Evolutionary conservation across 2,113 vertebrate species (phyloP), one percentile per base, ranked within the genome.

Genomic region (Tachysurus vachellii): DNA sequence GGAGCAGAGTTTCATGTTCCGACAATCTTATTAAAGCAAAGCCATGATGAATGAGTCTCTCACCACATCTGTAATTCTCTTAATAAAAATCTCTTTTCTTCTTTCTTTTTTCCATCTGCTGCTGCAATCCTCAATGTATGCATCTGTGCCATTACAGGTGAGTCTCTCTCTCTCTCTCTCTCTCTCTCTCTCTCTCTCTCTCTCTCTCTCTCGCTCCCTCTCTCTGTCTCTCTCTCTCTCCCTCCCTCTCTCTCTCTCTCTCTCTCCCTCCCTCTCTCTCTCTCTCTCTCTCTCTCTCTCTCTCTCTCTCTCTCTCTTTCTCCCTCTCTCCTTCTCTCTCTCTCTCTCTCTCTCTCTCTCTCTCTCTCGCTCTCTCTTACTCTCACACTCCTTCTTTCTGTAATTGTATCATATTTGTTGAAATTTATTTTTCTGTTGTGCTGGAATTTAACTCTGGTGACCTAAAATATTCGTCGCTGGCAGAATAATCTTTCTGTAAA

Each of bases 1-100:
- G 50, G 50, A 79, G 47, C 73, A n/a, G 23, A 76, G 26, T 79
- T 28, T 79, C 75, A 54, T 56, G 75, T 79, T 54, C 17, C 17
- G 54, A 76, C 83, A 85, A 85, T 85, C 70, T 76, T 59, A 76
- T 85, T 76, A 76, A 85, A 75, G 83, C 57, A 8, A 28, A 85
- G 12, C 17, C 13, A 50, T 62, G 71, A 61, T 17, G 42, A 85
- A 31, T 31, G 71, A 21, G 5, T 61, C 42, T 47, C 17, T 57
- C 44, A n/a, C 26, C 64, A 36, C 44, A 11, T n/a, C 23, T 76
- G 7, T 50, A 82, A 64, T 59, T 23, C 56, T 19, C 19, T 54
- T 76, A n/a, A 85, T 85, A 28, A n/a, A 44, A 61, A 12, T 31
- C n/a, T 23, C n/a, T 23, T 50, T 54, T 54, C 26, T 47, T 28